Evolutionary conservation across 2,888 invertebrate genomes (phyloP), one percentile per base, ranked within the genome.

Genomic region (Plagodis pulveraria): DNA sequence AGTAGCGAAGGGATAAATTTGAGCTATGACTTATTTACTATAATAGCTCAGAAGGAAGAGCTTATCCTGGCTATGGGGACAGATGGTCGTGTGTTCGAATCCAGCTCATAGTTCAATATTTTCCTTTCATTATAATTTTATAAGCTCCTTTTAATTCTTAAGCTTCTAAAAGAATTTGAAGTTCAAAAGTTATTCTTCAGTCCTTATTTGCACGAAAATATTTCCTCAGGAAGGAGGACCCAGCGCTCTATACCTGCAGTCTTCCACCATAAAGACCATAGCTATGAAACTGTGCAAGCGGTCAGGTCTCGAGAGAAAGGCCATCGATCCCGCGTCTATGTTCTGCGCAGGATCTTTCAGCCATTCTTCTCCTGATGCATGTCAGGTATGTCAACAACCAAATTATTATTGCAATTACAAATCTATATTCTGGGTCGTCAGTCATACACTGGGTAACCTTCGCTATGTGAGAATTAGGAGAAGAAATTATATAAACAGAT

Each of bases 331-430:
- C 0, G 69, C 78, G 0, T 85, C 88, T 32, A 94, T 94, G 94
- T 89, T 94, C 71, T 94, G 94, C 55, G 94, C 94, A 0, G 94
- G 93, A 0, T 88, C 89, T 32, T 87, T 89, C 67, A 80, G 72
- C n/a, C 86, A 87, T 41, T 82, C 84, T 0, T 88, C 92, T 5
- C 89, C 91, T 50, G 94, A 94, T 72, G 90, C 94, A 50, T 94
- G 94, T 56, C 93, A 94, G 85, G 93, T 93, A 48, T 12, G 38
- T 32, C 22, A 11, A 42, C 42, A 43, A 7, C 12, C n/a, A 22
- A 7, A 43, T 6, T 5, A 11, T 50, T n/a, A 44, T 5, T 22
- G 1, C 22, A 22, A 22, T 22, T 22, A 22, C 22, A 22, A 22
- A 22, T 22, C 22, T 22, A 2, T 22, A 22, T 22, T 22, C 1